Evolutionary conservation across 1,140 invertebrate genomes (phyloP).

Genomic region (Lineus longissimus): DNA sequence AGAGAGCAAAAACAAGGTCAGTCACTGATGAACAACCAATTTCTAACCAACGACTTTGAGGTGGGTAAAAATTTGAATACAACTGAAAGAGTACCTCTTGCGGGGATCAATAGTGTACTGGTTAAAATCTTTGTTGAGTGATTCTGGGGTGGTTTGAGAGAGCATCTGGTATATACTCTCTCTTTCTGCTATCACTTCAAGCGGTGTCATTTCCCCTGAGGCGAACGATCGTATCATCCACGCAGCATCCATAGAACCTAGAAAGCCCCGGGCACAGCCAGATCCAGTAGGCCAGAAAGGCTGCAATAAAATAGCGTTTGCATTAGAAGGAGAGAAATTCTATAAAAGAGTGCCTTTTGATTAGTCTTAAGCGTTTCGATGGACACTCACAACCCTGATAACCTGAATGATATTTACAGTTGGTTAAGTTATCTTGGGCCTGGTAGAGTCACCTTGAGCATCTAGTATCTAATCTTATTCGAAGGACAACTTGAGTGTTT

Average conservation of each 20-base stretch:
- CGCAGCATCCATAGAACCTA: slow-evolving; percentile 91
- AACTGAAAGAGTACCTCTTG: slow-evolving; percentile 52
- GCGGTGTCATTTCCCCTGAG: slow-evolving; percentile 55
- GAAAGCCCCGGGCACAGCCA: slow-evolving; percentile 93
- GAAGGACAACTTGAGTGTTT: too few species aligned
- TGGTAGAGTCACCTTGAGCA: too few species aligned
- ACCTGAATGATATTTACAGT: too few species aligned
- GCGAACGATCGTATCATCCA: slow-evolving; percentile 91
- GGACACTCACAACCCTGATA: too few species aligned
- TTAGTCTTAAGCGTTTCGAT: too few species aligned
- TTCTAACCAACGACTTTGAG: too few species aligned
- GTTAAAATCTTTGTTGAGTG: slow-evolving; percentile 82
- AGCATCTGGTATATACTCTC: slow-evolving; percentile 88
- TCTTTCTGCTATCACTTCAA: slow-evolving; percentile 77
- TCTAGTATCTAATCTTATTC: too few species aligned
- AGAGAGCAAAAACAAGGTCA: too few species aligned
- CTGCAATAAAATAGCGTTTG: slow-evolving; percentile 59
- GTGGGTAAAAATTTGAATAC: too few species aligned
- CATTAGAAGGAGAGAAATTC: slow-evolving; percentile 15
- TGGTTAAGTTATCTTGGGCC: too few species aligned
- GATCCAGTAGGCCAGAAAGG: slow-evolving; percentile 98
- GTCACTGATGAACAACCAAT: too few species aligned
- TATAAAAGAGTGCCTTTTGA: too few species aligned
- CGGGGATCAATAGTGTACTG: slow-evolving; percentile 87
- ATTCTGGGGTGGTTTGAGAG: slow-evolving; percentile 94